Base-by-base conservation (phyloP, 2,113 vertebrate species). In the Eublepharis macularius region DNA sequence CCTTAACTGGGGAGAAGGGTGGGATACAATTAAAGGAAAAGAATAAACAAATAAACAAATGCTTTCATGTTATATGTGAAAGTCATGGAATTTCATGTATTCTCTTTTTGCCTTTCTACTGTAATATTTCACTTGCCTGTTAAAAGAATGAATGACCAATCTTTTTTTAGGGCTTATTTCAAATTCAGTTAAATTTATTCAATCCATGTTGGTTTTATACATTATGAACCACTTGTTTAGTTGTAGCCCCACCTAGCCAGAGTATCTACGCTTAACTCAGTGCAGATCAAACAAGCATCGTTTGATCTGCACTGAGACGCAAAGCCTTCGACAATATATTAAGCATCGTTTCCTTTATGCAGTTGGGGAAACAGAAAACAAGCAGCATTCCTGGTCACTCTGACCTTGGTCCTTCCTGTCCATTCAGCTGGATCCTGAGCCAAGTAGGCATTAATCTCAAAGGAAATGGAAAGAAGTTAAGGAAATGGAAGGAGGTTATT, bases 401-500 rank as follows among this genome's bases (percentile, higher is more conserved):
- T 82, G 45, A 82, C 66, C 34, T 54, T 82, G 68, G 49, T 57
- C 9, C 63, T 49, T 69, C 17, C 63, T 69, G 34, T 69, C 29
- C 24, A 19, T 4, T 45, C 78, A 45, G 26, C 65, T 69, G 34
- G 66, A 51, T 6, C 65, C 34, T 70, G 45, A 70, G 66, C 45
- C 65, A 16, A 36, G 19, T 43, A 47, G 19, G 10, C n/a, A 29
- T 49, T 80, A n/a, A 10, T 66, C 29, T 12, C 14, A 19, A 73
- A 80, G 32, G 32, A 41, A 76, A 0, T 47, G 78, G 49, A 65
- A 54, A 6, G 6, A 2, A 26, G 45, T 57, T 0, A 0, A 80
- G 32, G 32, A 41, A 76, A 0, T 47, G 78, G 49, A 65, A 54
- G 8, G 6, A 2, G 36, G 45, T 57, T 0, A 0, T 12, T 4